Base-by-base conservation (phyloP, 2,113 vertebrate species). In the Neoarius graeffei region DNA sequence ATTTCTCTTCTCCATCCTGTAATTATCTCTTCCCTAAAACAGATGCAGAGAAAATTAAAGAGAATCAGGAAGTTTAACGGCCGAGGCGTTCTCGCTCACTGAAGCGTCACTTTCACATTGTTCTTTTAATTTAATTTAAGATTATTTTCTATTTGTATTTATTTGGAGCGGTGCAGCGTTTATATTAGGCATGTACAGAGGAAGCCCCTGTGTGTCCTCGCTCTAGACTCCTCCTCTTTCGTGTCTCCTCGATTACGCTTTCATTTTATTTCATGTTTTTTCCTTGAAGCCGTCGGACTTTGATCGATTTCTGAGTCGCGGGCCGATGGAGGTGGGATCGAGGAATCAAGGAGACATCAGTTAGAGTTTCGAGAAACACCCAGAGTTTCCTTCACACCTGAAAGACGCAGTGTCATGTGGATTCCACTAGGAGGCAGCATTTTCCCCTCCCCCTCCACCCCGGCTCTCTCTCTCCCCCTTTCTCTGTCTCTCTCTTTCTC, bases 351-450 rank as follows among this genome's bases (percentile, higher is more conserved):
- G 11, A 8, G 25, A 79, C 11, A n/a, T 27, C 23, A 79, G 25
- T 15, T 20, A 35, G 56, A 20, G n/a, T 80, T 80, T 57, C 19
- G 27, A 81, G 27, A 42, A 20, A 11, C 4, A 3, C n/a, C 1
- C 17, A 60, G 17, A 60, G 8, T 7, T 17, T 57, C 25, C n/a
- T 27, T n/a, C 5, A 57, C 74, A 52, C 73, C 69, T 73, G 20
- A 42, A 42, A 42, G 42, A 27, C 1, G 52, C 25, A 57, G 54
- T 57, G 13, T 57, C 13, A 56, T 7, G 19, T 54, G n/a, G 20
- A 1, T 73, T 89, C 84, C 80, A 91, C 66, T 67, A 90, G 86
- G 60, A 4, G 86, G 86, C 89, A 81, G 50, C 27, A 25, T 59
- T n/a, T 50, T 35, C 7, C 35, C 60, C 57, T 54, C 30, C 76